Evolutionary conservation across 2,888 invertebrate species (phyloP).

Genomic region (Miltochrista miniata): DNA sequence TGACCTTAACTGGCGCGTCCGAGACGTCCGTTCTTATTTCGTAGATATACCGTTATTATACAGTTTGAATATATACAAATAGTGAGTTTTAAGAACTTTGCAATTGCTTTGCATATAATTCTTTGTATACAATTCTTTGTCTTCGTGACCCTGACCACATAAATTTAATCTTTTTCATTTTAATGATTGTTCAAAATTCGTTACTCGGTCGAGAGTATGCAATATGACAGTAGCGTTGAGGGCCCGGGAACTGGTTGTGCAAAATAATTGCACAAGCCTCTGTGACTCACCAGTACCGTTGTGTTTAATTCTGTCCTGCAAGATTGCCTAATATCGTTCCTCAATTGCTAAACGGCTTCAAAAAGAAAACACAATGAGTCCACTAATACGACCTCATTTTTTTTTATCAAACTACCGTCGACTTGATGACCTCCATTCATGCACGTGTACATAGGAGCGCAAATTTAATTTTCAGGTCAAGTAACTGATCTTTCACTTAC

Average conservation of each 20-base stretch:
- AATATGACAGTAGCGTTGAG: constrained; percentile 51
- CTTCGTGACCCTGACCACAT: constrained; percentile 42
- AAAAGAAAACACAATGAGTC: constrained; percentile 9
- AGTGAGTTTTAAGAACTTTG: constrained; percentile 21
- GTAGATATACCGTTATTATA: constrained; percentile 31
- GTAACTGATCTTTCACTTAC: constrained; percentile 37
- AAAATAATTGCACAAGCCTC: constrained; percentile 68
- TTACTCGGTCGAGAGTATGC: constrained; percentile 46
- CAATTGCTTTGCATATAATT: constrained; percentile 21
- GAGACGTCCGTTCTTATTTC: constrained; percentile 22
- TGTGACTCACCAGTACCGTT: constrained; percentile 67
- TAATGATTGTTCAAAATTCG: constrained; percentile 30
- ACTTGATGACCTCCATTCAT: constrained; percentile 23
- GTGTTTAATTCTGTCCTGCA: constrained; percentile 63
- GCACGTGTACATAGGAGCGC: constrained; percentile 26
- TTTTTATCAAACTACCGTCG: constrained; percentile 12
- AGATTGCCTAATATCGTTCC: constrained; percentile 59
- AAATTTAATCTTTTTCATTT: constrained; percentile 4
- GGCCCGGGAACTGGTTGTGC: constrained; percentile 64
- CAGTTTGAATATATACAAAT: constrained; percentile 13
- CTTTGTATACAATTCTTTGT: constrained; percentile 13
- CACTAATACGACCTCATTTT: background rate
- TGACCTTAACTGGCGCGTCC: constrained; percentile 11
- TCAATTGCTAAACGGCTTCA: constrained; percentile 35
- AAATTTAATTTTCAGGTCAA: constrained; percentile 33